Conservation (phyloP, 2,888 invertebrate species). For the Athripsodes cinereus region DNA sequence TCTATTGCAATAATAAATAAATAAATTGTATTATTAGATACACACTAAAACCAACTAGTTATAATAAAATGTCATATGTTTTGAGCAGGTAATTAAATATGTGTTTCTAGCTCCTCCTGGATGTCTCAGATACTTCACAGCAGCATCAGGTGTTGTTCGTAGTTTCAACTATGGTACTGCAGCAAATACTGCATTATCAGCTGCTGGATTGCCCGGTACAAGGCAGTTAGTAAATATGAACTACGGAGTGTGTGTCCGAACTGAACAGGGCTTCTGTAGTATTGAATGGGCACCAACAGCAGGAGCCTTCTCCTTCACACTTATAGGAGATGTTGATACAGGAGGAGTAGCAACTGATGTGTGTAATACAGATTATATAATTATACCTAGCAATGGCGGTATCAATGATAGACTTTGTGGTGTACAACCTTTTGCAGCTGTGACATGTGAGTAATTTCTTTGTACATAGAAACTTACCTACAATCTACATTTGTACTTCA, state of each 20-base stretch:
- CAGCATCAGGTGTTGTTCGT: constrained; percentile 54
- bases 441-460: constrained; percentile 53
- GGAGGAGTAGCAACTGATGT: constrained; percentile 50
- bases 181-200: constrained; percentile 49
- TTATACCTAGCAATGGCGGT: constrained; percentile 54
- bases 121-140: constrained; percentile 69
- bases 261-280: constrained; percentile 64
- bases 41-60: too few relatives aligned
- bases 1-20: too few relatives aligned
- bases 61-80: too few relatives aligned
- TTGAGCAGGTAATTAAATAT: too few relatives aligned
- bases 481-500: too few relatives aligned
- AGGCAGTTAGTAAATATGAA: constrained; percentile 64
- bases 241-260: constrained; percentile 73
- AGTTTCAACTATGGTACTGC: constrained; percentile 73
- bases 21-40: too few relatives aligned
- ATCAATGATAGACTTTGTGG: constrained; percentile 73
- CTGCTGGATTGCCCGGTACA: constrained; percentile 50
- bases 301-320: constrained; percentile 57
- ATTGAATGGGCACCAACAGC: constrained; percentile 47
- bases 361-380: constrained; percentile 68
- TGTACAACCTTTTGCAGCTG: constrained; percentile 56
- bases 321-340: constrained; percentile 64
- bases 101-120: constrained; percentile 64
- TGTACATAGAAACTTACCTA: too few relatives aligned